A percentile compares a stretch with the other conserved stretches of the same genome.
Conservation (phyloP, 2,797 vertebrate genomes). For the Phoebastria nigripes region DNA sequence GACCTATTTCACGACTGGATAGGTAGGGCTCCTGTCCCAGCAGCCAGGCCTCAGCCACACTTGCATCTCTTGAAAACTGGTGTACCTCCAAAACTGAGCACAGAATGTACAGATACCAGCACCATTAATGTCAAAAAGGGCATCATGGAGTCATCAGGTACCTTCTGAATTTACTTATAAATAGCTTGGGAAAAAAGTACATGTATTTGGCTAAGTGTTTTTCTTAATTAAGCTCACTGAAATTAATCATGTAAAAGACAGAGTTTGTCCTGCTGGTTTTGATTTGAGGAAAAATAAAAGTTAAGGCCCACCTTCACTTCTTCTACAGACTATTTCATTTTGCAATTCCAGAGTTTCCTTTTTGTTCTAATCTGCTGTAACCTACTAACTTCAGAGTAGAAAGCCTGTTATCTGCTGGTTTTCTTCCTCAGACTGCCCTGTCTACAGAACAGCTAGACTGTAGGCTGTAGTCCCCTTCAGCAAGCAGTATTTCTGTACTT, state of each 20-base stretch:
- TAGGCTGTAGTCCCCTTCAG: not conserved
- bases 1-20: slow-evolving; percentile 89
- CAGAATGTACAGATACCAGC: not conserved
- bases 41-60: slow-evolving; percentile 94
- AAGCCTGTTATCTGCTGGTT: not conserved
- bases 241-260: not conserved
- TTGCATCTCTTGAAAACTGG: slow-evolving; percentile 93
- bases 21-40: slow-evolving; percentile 94
- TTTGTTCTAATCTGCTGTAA: not conserved
- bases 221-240: not conserved
- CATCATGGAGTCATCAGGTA: not conserved
- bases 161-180: not conserved
- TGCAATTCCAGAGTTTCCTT: not conserved
- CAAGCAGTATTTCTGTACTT: not conserved
- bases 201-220: not conserved
- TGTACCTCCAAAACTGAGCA: slow-evolving; percentile 91
- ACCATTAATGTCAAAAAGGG: not conserved
- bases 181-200: not conserved
- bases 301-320: not conserved
- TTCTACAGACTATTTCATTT: not conserved
- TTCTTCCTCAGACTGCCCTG: not conserved
- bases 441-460: not conserved
- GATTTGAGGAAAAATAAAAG: not conserved
- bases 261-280: not conserved
- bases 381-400: not conserved